phyloP scores from a whole-genome alignment of 2,888 invertebrate species.

The Hydropsyche betteni region DNA sequence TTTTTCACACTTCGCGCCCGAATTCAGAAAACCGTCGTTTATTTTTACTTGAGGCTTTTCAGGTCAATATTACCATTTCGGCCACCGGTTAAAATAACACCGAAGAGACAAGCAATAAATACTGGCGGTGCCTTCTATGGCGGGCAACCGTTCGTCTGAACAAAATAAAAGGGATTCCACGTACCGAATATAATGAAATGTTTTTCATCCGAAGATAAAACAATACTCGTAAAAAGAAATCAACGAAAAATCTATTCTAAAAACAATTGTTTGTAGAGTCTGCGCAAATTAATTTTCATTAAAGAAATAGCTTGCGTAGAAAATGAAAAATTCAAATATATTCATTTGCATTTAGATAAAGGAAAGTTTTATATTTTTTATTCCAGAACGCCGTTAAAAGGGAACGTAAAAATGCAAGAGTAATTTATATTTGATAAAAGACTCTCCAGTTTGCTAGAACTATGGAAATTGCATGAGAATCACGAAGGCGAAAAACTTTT shows the following conservation, averaged over 20 bases:
- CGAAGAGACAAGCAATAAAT: conserved; percentile 28
- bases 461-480: conserved; percentile 15
- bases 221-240: background rate
- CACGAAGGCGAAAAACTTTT: background rate
- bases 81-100: conserved; percentile 25
- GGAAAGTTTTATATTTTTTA: no score
- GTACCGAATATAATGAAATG: conserved; percentile 1
- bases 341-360: no score
- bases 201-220: conserved; percentile 9
- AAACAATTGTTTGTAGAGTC: no score
- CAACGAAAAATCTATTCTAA: no score
- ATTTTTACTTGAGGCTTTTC: conserved; percentile 22
- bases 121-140: background rate
- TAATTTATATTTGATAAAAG: conserved; percentile 28
- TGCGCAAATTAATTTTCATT: no score
- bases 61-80: conserved; percentile 29
- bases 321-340: no score
- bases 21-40: conserved; percentile 22
- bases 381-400: background rate
- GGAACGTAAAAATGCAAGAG: conserved; percentile 9
- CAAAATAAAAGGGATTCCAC: conserved; percentile 1
- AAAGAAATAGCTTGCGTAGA: no score
- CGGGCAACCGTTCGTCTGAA: background rate
- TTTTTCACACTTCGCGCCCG: conserved; percentile 25
- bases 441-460: background rate